A percentile compares a stretch with the other conserved stretches of the same genome.
Conservation (phyloP, 2,113 vertebrate genomes). For the Hyla sarda region DNA sequence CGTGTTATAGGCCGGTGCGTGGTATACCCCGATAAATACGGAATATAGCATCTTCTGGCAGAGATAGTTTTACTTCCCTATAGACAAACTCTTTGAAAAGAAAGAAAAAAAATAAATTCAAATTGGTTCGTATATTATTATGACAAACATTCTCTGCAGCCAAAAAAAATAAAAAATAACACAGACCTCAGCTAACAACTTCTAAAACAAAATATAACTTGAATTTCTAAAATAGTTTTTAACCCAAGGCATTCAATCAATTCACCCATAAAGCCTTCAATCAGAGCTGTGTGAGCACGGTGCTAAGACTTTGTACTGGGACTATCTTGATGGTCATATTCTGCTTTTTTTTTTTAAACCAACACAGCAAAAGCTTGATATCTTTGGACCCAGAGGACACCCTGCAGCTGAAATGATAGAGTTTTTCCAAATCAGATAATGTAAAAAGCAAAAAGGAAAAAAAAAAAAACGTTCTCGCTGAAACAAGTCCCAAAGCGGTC, state of each 20-base stretch:
- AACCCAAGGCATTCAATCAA: background rate
- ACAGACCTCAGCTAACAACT: background rate
- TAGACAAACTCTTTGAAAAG: background rate
- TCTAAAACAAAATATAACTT: background rate
- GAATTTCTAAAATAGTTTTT: background rate
- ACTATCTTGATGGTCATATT: slow-evolving; percentile 20
- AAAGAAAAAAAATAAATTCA: background rate
- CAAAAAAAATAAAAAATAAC: too few relatives aligned
- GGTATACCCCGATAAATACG: too few relatives aligned
- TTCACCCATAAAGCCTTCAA: background rate
- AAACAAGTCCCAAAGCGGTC: slow-evolving; percentile 48
- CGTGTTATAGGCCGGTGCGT: too few relatives aligned
- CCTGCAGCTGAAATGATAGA: slow-evolving; percentile 2
- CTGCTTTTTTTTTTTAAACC: slow-evolving; percentile 12
- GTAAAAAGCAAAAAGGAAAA: background rate
- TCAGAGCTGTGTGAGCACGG: background rate
- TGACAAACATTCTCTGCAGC: background rate
- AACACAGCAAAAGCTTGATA: slow-evolving; percentile 41
- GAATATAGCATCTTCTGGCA: background rate
- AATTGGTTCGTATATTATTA: background rate
- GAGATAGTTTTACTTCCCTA: background rate
- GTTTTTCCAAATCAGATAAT: slow-evolving; percentile 36
- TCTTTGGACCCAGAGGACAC: slow-evolving; percentile 29
- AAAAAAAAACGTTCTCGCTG: slow-evolving; percentile 19
- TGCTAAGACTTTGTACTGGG: slow-evolving; percentile 26